Percentiles rank a stretch among this genome's conserved stretches.
phyloP scores from a whole-genome alignment of 1,140 invertebrate species.

The Drosophila navojoa region DNA sequence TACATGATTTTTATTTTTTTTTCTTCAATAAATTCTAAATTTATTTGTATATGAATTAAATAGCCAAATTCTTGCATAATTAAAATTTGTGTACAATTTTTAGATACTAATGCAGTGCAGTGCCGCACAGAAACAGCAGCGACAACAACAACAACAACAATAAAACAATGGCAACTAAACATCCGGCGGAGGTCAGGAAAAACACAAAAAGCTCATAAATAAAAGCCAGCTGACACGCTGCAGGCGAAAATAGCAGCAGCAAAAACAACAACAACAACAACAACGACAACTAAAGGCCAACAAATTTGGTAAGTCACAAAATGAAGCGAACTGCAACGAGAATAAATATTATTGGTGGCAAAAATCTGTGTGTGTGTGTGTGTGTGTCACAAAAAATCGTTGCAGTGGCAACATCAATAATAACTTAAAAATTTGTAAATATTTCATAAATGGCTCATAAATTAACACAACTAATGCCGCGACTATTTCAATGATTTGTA shows the following conservation, averaged over 20 bases:
- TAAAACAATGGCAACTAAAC: conserved; percentile 70
- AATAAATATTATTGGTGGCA: conserved; percentile 39
- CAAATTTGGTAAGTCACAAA: conserved; percentile 38
- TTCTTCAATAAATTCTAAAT: conserved; percentile 19
- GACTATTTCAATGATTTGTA: conserved; percentile 71
- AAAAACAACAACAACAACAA: conserved; percentile 34
- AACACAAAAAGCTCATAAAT: conserved; percentile 67
- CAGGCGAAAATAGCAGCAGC: conserved; percentile 29
- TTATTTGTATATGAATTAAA: conserved; percentile 57
- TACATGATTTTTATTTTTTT: background rate
- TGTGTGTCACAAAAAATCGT: conserved; percentile 18
- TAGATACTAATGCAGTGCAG: conserved; percentile 41
- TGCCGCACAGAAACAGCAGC: conserved; percentile 9
- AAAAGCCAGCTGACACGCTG: conserved; percentile 57
- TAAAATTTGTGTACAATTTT: conserved; percentile 40
- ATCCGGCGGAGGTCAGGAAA: conserved; percentile 70
- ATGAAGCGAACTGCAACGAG: too few relatives aligned
- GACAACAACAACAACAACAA: conserved; percentile 26
- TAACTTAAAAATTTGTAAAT: conserved; percentile 78
- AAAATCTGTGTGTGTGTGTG: conserved; percentile 16
- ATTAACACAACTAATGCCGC: conserved; percentile 78
- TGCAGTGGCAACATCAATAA: conserved; percentile 45
- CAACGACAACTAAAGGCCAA: conserved; percentile 19
- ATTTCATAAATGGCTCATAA: conserved; percentile 79
- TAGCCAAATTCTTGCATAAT: conserved; percentile 61